Evolutionary conservation across 2,113 vertebrate species (phyloP).

Genomic region (Pituophis catenifer): DNA sequence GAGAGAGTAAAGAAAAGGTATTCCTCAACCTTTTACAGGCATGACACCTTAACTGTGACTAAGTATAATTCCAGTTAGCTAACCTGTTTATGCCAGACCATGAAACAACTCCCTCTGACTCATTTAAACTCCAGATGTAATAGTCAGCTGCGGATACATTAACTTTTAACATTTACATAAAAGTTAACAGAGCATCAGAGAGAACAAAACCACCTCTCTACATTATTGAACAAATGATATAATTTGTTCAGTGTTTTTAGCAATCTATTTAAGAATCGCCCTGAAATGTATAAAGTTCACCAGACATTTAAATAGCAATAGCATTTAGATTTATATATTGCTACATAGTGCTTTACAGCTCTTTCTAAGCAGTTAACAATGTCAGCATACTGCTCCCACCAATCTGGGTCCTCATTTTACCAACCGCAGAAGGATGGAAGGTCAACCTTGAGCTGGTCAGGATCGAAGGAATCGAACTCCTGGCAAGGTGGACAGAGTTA

Average conservation of each 20-base stretch:
- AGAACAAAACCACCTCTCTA: background rate
- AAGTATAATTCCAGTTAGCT: constrained; percentile 40
- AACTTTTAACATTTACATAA: background rate
- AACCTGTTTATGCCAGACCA: constrained; percentile 37
- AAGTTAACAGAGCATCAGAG: background rate
- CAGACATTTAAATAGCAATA: background rate
- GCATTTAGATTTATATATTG: background rate
- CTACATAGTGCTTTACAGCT: background rate
- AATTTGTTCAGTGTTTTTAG: background rate
- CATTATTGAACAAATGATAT: background rate
- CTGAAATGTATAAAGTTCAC: background rate
- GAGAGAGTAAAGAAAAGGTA: background rate
- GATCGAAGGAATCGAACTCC: background rate
- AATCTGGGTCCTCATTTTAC: background rate
- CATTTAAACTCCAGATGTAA: constrained; percentile 14
- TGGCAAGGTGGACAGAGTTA: background rate
- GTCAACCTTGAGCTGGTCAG: background rate
- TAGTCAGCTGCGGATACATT: constrained; percentile 23
- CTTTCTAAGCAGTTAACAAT: background rate
- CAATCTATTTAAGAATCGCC: background rate
- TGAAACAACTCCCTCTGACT: constrained; percentile 48
- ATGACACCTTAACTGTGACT: constrained; percentile 11
- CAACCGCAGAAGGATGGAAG: background rate
- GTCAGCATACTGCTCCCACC: background rate
- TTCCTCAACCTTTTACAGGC: background rate